phyloP scores from a whole-genome alignment of 2,113 vertebrate species.

The Ellobius talpinus region DNA sequence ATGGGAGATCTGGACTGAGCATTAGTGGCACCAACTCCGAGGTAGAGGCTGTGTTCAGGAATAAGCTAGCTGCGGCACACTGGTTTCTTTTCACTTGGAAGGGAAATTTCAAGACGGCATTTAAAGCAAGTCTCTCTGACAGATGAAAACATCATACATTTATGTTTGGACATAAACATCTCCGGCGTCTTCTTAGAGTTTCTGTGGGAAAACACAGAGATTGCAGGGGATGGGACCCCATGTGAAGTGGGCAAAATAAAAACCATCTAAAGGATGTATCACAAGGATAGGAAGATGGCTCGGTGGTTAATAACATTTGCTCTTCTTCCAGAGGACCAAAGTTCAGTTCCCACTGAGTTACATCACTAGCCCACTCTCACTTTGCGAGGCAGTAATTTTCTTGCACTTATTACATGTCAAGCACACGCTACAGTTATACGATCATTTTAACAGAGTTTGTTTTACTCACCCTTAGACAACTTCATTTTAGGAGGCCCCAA shows the following conservation, averaged over 20 bases:
- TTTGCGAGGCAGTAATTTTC: not conserved
- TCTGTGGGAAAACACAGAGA: not conserved
- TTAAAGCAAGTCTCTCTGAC: conserved; percentile 49
- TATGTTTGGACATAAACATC: not conserved
- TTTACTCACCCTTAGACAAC: not conserved
- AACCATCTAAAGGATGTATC: not conserved
- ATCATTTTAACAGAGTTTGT: not conserved
- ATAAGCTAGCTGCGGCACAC: not conserved
- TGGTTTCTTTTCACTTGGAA: not conserved
- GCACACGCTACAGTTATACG: not conserved
- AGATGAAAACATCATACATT: not conserved
- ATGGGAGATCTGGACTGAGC: conserved; percentile 6
- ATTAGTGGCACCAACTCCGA: not conserved
- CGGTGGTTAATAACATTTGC: not conserved
- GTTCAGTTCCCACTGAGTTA: not conserved
- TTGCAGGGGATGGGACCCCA: not conserved
- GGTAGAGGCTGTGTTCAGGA: not conserved
- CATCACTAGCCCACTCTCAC: not conserved
- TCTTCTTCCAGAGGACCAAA: not conserved
- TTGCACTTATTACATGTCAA: not conserved
- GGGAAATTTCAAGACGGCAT: not conserved
- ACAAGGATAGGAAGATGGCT: not conserved
- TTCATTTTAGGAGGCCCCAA: not conserved
- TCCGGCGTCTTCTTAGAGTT: not conserved
- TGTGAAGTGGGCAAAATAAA: conserved; percentile 19